Evolutionary conservation across 1,140 invertebrate species (phyloP), one percentile per base, ranked within the genome.

Genomic region (Pteromalus puparum): DNA sequence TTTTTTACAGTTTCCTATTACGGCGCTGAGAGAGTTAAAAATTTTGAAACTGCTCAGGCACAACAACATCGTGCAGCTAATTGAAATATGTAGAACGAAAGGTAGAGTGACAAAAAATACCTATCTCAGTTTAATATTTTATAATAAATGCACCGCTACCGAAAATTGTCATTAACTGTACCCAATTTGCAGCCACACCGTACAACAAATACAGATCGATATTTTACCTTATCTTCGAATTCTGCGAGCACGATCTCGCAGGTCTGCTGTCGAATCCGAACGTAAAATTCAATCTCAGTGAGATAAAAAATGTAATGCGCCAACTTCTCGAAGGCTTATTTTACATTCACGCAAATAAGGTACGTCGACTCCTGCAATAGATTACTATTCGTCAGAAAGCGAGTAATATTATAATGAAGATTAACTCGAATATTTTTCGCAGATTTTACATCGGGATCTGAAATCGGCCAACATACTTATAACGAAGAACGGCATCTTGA

Each of bases 381-480:
- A 65, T 65, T 3, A 18, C n/a, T n/a, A n/a, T 18, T 65, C n/a
- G 3, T 82, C 87, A 65, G 15, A 65, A 65, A 15, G 15, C 15
- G n/a, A n/a, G n/a, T n/a, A n/a, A n/a, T n/a, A n/a, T n/a, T n/a
- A n/a, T n/a, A 18, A 3, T 9, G 9, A 15, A 65, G 61, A 3
- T 65, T 3, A 65, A 18, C 61, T 18, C 9, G n/a, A 18, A n/a
- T n/a, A 38, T 70, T 89, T 87, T 26, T 83, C 96, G 2, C 2
- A 34, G 95, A 97, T 98, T 85, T 92, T 99, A 0, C 98, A 98
- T 91, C 94, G 98, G 89, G 98, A 99, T 90, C 99, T 99, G 98
- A 99, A 99, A 94, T 98, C 99, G 73, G 98, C 99, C 0, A 99
- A 99, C 94, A 98, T 99, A 74, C 93, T 99, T 3, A 98, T 99